Base-by-base conservation (phyloP, 2,797 vertebrate genomes). In the Brachymystax lenok region DNA sequence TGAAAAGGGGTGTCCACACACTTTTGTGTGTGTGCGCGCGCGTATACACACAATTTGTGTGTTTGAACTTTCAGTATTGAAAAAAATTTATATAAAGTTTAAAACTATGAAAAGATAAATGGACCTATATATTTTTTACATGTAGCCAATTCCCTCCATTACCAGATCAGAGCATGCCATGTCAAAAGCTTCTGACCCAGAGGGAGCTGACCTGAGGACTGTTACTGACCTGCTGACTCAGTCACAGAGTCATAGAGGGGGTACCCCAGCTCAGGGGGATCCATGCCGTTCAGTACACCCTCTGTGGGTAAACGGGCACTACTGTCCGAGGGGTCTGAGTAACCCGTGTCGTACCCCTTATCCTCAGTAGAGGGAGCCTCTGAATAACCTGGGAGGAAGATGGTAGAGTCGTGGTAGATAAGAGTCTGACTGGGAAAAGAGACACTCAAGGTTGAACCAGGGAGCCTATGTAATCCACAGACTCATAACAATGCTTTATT, bases 241-340 rank as follows among this genome's bases (percentile, higher is more conserved):
- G 84, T 84, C 16, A 85, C 85, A 52, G 86, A 51, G 51, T 93
- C 89, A 81, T 89, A 92, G 50, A 86, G 83, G 61, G 90, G 73
- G 85, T 86, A 93, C 1, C 77, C 88, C 21, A 89, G 2, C 16
- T 94, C 91, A 72, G 88, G 71, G 1, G 80, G 78, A 79, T 96
- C 94, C 77, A 95, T 90, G 64, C 95, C 96, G 75, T 97, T 96
- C 52, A 94, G 90, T n/a, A 92, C 79, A 59, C 93, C 94, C 50
- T 90, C 91, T n/a, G 80, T 33, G 12, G 85, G 51, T 30, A 77
- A 72, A 8, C 86, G 73, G 17, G 78, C 67, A 73, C 73, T 85
- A 59, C 90, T 84, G 59, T 82, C 82, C 19, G 8, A 59, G 17
- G 80, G 69, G 71, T 87, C 87, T 0, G 87, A 28, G 66, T 86